A percentile compares a stretch with the other conserved stretches of the same genome.
Evolutionary conservation across 1,140 invertebrate species (phyloP).

Genomic region (Drosophila carrolli): DNA sequence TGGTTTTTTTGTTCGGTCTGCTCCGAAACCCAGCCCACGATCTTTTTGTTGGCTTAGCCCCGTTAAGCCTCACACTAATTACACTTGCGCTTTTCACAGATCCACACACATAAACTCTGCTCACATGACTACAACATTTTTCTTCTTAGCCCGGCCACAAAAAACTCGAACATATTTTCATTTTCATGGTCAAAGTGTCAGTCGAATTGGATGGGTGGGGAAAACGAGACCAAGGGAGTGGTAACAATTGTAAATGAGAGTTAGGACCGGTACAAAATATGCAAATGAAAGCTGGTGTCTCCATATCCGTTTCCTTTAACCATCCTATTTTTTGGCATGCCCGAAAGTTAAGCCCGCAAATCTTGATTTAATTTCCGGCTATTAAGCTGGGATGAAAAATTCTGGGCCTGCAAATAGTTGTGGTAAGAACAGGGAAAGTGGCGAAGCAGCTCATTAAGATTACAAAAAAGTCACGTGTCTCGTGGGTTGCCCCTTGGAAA

Average conservation of each 20-base stretch:
- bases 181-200: constrained; percentile 75
- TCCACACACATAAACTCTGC: constrained; percentile 42
- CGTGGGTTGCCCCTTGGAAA: neutral
- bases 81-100: constrained; percentile 79
- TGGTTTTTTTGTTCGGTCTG: constrained; percentile 10
- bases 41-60: constrained; percentile 68
- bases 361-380: constrained; percentile 79
- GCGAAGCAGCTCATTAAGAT: constrained; percentile 52
- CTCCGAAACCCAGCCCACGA: constrained; percentile 45
- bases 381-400: constrained; percentile 57
- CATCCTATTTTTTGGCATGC: constrained; percentile 1
- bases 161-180: constrained; percentile 75
- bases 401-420: constrained; percentile 54
- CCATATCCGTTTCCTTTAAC: neutral
- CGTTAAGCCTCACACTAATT: constrained; percentile 79
- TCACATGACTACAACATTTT: constrained; percentile 50
- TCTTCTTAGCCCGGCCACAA: constrained; percentile 66
- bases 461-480: constrained; percentile 18
- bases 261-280: constrained; percentile 61
- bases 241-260: constrained; percentile 19
- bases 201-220: constrained; percentile 5
- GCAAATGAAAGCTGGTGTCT: constrained; percentile 55
- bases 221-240: constrained; percentile 8
- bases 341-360: constrained; percentile 50
- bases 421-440: neutral